Conservation (phyloP, 2,113 vertebrate species). For the Rhadina sibilatrix region DNA sequence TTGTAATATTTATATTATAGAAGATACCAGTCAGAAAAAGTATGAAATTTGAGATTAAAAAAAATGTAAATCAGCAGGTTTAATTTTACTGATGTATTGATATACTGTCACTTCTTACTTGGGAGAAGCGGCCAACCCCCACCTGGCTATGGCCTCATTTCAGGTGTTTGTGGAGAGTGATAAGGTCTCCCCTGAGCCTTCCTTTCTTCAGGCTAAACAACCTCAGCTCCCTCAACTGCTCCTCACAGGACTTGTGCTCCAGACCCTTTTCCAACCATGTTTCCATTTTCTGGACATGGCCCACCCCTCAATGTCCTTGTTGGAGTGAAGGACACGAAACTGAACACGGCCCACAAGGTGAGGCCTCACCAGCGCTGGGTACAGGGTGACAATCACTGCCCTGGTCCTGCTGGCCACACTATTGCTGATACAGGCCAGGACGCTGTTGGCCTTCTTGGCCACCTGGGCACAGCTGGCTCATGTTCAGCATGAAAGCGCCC, state of each 20-base stretch:
- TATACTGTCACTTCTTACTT: background rate
- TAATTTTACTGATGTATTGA: background rate
- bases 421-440: background rate
- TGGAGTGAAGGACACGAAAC: background rate
- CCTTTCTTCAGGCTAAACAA: background rate
- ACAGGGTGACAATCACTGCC: background rate
- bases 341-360: fast-evolving
- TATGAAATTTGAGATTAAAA: background rate
- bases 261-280: background rate
- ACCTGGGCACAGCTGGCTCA: background rate
- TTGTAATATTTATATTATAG: background rate
- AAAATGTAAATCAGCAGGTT: background rate
- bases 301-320: background rate
- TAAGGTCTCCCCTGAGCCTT: background rate
- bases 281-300: fast-evolving
- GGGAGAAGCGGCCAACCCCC: background rate
- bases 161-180: background rate
- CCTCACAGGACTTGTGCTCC: background rate
- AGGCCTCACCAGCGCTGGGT: background rate
- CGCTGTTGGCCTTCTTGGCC: background rate
- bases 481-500: background rate
- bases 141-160: background rate
- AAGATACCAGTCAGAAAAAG: background rate
- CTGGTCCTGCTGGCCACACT: background rate
- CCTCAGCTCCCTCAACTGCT: background rate